Evolutionary conservation across 2,888 invertebrate species (phyloP).

Genomic region (Vesta saturnalis): DNA sequence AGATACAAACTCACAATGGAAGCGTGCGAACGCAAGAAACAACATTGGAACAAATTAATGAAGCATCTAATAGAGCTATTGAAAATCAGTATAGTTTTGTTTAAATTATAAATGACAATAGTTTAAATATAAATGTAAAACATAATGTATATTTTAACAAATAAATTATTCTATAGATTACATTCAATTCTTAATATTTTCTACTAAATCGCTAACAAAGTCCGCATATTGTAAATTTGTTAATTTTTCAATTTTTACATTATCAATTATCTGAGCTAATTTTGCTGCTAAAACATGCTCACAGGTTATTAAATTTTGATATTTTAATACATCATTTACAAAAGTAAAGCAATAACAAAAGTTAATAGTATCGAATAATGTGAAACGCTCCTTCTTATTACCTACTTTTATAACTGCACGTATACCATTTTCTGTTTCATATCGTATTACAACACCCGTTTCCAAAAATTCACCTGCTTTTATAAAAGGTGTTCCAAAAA

Average conservation of each 20-base stretch:
- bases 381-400: conserved; percentile 67
- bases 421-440: conserved; percentile 59
- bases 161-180: conserved; percentile 1
- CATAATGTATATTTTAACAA: too few relatives aligned
- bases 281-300: conserved; percentile 75
- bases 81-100: conserved; percentile 88
- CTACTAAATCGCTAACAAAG: conserved; percentile 50
- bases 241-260: conserved; percentile 61
- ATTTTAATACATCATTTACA: conserved; percentile 66
- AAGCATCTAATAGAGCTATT: conserved; percentile 71
- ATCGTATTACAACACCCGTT: conserved; percentile 65
- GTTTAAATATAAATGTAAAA: not conserved
- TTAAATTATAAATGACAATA: conserved; percentile 50
- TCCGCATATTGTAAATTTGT: conserved; percentile 63
- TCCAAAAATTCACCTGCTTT: conserved; percentile 73
- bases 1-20: conserved; percentile 81
- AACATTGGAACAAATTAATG: conserved; percentile 72
- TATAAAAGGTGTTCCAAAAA: conserved; percentile 69
- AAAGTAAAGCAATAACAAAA: conserved; percentile 76
- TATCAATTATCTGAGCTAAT: conserved; percentile 65
- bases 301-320: conserved; percentile 67
- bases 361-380: conserved; percentile 72
- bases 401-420: conserved; percentile 70
- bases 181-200: conserved; percentile 37
- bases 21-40: conserved; percentile 83